These are phyloP conservation scores for Pantherophis guttatus DNA, from an alignment of 2,113 vertebrate genomes.

Conservation along the genomic window DNA sequence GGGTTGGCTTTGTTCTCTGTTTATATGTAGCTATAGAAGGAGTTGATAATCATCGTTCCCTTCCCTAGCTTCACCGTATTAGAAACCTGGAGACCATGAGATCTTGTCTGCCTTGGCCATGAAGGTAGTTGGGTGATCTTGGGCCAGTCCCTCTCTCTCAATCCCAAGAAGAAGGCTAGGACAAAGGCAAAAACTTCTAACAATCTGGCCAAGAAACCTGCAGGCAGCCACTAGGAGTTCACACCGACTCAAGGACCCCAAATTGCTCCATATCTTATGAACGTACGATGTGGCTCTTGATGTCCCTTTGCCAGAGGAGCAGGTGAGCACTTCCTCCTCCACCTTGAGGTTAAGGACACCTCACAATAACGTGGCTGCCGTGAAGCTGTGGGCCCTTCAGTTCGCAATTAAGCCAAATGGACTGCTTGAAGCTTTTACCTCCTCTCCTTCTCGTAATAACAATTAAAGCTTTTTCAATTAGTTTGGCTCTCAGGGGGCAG, in stretches of 20 bases:
- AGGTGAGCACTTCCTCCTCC: neutral
- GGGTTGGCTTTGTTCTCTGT: neutral
- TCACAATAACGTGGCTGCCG: neutral
- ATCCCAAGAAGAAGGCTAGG: neutral
- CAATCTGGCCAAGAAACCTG: neutral
- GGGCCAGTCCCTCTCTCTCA: neutral
- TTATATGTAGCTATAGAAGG: neutral
- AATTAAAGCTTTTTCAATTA: slow-evolving; percentile 13
- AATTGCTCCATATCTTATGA: neutral
- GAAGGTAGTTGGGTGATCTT: neutral
- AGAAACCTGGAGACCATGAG: neutral
- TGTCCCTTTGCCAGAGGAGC: neutral
- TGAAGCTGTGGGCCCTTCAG: neutral
- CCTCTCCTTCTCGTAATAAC: slow-evolving; percentile 2
- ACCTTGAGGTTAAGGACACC: neutral
- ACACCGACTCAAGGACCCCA: neutral
- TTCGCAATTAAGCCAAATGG: neutral
- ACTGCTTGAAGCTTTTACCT: neutral
- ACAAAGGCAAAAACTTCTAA: neutral
- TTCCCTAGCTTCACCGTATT: neutral
- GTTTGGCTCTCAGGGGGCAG: neutral
- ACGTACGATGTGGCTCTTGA: neutral
- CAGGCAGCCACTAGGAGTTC: neutral
- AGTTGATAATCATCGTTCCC: neutral
- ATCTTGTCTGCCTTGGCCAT: neutral